Percentiles rank a stretch among this genome's conserved stretches.
These are phyloP conservation scores for Gambusia holbrooki DNA, from an alignment of 2,113 vertebrate genomes.

Conservation along the genomic window DNA sequence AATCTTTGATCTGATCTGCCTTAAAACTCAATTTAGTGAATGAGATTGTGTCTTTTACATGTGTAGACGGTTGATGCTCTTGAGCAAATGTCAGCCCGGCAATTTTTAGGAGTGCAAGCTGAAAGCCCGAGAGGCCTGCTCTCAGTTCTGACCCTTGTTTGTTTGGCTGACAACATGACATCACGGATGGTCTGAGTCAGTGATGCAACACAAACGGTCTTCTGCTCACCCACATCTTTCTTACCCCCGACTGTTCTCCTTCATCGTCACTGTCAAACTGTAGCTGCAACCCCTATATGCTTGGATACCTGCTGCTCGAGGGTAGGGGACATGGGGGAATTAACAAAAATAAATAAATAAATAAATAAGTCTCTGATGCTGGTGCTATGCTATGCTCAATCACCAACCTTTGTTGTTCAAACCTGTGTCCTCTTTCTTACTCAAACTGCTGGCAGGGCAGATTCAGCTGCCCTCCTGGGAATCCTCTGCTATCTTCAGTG, in stretches of 20 bases:
- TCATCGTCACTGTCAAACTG: constrained; percentile 7
- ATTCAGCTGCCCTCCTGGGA: constrained; percentile 43
- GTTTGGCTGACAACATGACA: constrained; percentile 28
- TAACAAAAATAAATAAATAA: neutral
- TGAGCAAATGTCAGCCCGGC: neutral
- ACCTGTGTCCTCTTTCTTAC: constrained; percentile 6
- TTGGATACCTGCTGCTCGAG: constrained; percentile 31
- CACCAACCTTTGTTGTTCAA: constrained; percentile 29
- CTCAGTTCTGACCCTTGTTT: constrained; percentile 14
- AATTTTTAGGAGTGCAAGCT: neutral
- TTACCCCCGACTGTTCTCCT: constrained; percentile 10
- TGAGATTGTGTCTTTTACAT: neutral
- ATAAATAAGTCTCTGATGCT: constrained; percentile 35
- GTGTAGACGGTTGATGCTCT: neutral
- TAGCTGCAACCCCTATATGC: constrained; percentile 3
- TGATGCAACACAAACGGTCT: neutral
- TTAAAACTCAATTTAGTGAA: constrained; percentile 2
- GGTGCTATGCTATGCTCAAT: constrained; percentile 64
- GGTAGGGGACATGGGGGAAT: no score
- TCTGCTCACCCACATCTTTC: neutral
- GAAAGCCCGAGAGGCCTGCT: constrained; percentile 14
- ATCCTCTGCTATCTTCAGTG: constrained; percentile 54
- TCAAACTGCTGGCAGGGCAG: constrained; percentile 12
- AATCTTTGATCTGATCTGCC: constrained; percentile 3
- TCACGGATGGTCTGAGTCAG: constrained; percentile 14